phyloP scores from a whole-genome alignment of 2,797 vertebrate genomes.

The Argya squamiceps region DNA sequence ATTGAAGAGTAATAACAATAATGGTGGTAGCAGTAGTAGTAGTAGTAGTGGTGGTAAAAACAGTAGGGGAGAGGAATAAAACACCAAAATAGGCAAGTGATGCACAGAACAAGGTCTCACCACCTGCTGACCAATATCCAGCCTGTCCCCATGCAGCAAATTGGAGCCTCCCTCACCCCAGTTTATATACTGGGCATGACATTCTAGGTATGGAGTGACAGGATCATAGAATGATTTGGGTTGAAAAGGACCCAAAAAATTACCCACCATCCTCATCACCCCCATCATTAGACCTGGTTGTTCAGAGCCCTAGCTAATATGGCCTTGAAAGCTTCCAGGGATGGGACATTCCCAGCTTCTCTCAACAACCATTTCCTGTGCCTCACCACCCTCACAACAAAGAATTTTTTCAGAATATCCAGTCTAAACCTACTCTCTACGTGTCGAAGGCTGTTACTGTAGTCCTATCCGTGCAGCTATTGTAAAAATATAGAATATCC shows the following conservation, averaged over 20 bases:
- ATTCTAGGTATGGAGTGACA: neutral
- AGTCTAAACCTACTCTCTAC: neutral
- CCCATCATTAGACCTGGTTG: neutral
- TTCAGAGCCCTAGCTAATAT: neutral
- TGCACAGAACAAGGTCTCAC: neutral
- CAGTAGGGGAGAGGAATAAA: neutral
- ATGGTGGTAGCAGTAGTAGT: neutral
- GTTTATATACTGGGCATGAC: neutral
- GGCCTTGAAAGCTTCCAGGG: neutral
- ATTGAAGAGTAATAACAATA: neutral
- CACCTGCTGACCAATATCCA: neutral
- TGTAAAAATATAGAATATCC: neutral
- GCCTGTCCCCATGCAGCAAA: neutral
- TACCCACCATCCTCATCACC: no score
- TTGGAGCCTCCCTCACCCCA: rapidly evolving
- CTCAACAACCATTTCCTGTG: neutral
- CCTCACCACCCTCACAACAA: neutral
- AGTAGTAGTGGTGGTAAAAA: neutral
- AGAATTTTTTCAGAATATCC: neutral
- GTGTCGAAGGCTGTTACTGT: neutral
- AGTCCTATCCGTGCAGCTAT: neutral
- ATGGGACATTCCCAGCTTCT: neutral
- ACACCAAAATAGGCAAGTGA: neutral
- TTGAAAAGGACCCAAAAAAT: neutral
- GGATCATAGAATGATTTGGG: neutral